Conservation (phyloP, 2,888 invertebrate species). For the Rotaria macrura region DNA sequence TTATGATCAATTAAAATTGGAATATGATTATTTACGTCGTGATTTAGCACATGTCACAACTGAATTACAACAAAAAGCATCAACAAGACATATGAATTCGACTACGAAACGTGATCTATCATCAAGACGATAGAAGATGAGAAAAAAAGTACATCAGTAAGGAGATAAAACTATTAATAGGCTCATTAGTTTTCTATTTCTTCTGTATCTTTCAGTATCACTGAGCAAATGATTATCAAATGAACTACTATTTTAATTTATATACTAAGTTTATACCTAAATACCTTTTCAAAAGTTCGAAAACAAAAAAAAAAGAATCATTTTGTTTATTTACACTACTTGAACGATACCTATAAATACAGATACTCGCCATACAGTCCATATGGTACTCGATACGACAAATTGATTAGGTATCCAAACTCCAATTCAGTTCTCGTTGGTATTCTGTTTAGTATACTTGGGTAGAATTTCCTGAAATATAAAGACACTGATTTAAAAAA, state of each 20-base stretch:
- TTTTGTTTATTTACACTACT: not conserved
- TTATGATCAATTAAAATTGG: constrained; percentile 1
- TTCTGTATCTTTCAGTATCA: not conserved
- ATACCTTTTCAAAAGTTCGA: not conserved
- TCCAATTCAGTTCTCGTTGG: not conserved
- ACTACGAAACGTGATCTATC: not conserved
- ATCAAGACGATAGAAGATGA: not conserved
- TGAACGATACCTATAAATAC: not conserved
- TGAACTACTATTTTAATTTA: no score
- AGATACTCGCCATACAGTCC: not conserved
- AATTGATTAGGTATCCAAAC: not conserved
- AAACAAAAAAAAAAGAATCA: not conserved
- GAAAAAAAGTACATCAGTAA: not conserved
- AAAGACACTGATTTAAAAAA: not conserved
- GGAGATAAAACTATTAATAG: not conserved
- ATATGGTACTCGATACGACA: not conserved
- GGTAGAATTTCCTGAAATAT: not conserved
- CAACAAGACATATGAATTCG: not conserved
- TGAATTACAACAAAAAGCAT: not conserved
- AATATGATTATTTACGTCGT: not conserved
- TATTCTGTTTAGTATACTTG: not conserved
- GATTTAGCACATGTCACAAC: not conserved
- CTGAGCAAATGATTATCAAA: no score
- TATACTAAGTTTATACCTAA: not conserved
- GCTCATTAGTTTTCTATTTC: not conserved